Percentiles rank a stretch among this genome's conserved stretches.
phyloP scores from a whole-genome alignment of 1,140 invertebrate species.

The Drosophila takahashii region DNA sequence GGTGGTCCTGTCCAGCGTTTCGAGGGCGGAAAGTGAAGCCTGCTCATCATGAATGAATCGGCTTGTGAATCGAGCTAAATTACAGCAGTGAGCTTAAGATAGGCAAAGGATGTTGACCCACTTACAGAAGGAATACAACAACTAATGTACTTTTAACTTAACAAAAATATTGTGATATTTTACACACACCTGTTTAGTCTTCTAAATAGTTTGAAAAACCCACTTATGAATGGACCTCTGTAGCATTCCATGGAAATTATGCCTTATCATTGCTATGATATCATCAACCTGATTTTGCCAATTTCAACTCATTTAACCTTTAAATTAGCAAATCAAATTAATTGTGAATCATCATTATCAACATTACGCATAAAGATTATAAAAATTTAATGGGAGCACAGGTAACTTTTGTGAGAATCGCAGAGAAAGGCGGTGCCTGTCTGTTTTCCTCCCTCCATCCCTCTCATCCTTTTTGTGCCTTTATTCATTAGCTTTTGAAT shows the following conservation, averaged over 20 bases:
- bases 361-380: constrained; percentile 17
- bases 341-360: constrained; percentile 9
- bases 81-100: not conserved
- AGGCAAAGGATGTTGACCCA: constrained; percentile 7
- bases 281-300: constrained; percentile 18
- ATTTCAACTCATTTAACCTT: constrained; percentile 20
- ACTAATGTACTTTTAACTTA: not conserved
- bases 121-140: not conserved
- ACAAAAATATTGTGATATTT: no score
- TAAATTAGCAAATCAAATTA: constrained; percentile 34
- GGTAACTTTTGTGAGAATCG: constrained; percentile 7
- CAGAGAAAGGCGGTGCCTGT: constrained; percentile 12
- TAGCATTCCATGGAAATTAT: not conserved
- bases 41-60: constrained; percentile 34
- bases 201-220: not conserved
- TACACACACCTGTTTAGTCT: no score
- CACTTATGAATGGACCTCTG: not conserved
- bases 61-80: constrained; percentile 30
- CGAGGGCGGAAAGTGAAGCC: constrained; percentile 7
- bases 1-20: constrained; percentile 32
- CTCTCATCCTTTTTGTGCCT: not conserved
- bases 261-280: constrained; percentile 10
- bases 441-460: not conserved
- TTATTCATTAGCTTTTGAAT: constrained; percentile 16
- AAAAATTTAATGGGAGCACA: constrained; percentile 1